Conservation (phyloP, 23 tunicate genomes). For the Ascidia mentula region DNA sequence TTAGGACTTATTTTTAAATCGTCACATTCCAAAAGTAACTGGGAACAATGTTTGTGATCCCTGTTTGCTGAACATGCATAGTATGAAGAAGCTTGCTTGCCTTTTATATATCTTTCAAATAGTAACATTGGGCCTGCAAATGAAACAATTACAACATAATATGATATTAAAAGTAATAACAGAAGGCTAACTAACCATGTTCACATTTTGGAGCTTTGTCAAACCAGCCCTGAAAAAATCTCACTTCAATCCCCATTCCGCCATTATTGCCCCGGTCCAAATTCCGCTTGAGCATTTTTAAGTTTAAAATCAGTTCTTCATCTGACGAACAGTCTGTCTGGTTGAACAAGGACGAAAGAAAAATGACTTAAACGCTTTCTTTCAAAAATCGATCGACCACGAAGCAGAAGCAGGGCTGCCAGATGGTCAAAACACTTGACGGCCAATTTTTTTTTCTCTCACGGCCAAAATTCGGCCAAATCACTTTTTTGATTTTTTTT, state of each 20-base stretch:
- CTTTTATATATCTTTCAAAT: slow-evolving; percentile 48
- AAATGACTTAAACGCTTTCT: too few species aligned
- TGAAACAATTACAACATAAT: neutral
- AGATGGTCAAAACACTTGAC: too few species aligned
- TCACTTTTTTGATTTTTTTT: too few species aligned
- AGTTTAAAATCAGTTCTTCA: too few species aligned
- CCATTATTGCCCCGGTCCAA: neutral
- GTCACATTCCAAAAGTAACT: slow-evolving; percentile 46
- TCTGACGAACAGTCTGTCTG: too few species aligned
- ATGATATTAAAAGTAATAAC: neutral
- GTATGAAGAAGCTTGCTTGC: slow-evolving; percentile 20
- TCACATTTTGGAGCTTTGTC: slow-evolving; percentile 39
- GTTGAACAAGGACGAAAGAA: too few species aligned
- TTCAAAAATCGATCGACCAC: too few species aligned
- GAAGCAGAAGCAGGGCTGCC: too few species aligned
- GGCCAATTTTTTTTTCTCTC: too few species aligned
- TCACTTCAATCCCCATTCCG: slow-evolving; percentile 38
- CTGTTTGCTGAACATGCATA: slow-evolving; percentile 80
- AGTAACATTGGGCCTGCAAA: slow-evolving; percentile 79
- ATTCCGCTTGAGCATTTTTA: neutral
- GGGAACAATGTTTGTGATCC: slow-evolving; percentile 51
- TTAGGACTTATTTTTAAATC: neutral
- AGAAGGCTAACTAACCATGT: slow-evolving; percentile 30
- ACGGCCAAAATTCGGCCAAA: too few species aligned
- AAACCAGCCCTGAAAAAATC: slow-evolving; percentile 50